Evolutionary conservation across 2,888 invertebrate genomes (phyloP).

Genomic region (Tryphoninae sp.): DNA sequence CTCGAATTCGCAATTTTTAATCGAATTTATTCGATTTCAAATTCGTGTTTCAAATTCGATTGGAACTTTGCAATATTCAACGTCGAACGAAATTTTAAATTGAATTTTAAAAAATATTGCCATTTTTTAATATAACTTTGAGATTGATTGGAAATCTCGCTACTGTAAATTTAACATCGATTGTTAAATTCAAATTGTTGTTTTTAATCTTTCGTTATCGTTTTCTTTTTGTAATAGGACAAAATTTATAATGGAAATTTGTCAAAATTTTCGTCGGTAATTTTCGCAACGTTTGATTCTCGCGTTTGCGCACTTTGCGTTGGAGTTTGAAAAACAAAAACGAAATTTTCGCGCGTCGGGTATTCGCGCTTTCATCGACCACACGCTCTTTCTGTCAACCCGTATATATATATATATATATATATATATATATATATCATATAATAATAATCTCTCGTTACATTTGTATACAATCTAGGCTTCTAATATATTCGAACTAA

Average conservation of each 20-base stretch:
- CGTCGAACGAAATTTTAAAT: too few species aligned
- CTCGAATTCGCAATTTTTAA: too few species aligned
- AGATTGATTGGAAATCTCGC: background rate
- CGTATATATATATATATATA: constrained; percentile 2
- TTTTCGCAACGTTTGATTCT: background rate
- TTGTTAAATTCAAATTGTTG: background rate
- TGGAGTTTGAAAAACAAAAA: background rate
- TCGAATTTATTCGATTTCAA: too few species aligned
- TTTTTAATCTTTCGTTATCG: background rate
- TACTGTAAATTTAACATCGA: background rate
- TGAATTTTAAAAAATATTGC: too few species aligned
- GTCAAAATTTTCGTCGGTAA: background rate
- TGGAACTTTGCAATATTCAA: too few species aligned
- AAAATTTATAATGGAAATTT: background rate
- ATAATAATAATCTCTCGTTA: constrained; percentile 45
- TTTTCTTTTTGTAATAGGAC: background rate
- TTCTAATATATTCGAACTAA: constrained; percentile 60
- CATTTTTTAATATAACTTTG: too few species aligned
- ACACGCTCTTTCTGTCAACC: background rate
- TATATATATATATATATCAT: constrained; percentile 2
- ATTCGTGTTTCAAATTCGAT: too few species aligned
- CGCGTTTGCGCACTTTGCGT: background rate
- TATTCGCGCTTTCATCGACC: background rate
- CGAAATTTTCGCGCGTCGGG: background rate
- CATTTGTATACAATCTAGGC: constrained; percentile 57